Evolutionary conservation across 2,888 invertebrate species (phyloP), one percentile per base, ranked within the genome.

Genomic region (Callyntrura guangdongensis): DNA sequence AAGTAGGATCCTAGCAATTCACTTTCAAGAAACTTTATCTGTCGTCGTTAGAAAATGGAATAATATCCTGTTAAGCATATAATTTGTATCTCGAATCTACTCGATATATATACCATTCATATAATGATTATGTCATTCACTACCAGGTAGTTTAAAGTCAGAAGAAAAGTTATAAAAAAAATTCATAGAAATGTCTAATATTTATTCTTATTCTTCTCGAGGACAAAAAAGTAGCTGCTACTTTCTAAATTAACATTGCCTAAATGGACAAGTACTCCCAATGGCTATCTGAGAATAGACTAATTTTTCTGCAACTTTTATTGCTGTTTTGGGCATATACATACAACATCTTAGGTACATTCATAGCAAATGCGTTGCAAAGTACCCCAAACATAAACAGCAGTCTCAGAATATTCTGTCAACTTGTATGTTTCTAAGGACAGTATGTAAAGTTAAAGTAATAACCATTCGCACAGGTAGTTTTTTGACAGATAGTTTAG

Each of bases 61-160:
- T 22, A 6, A 59, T 22, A 74, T 85, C 36, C 45, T 83, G 83
- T 47, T 86, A 20, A 22, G 25, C 69, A 53, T 20, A 53, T 67
- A 27, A 12, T 20, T 17, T 74, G 12, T 86, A 22, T 25, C n/a
- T n/a, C n/a, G 14, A 11, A 14, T 27, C 36, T 67, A 36, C 36
- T 36, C n/a, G n/a, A n/a, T 45, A 27, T 14, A 72, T 79, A 49
- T 87, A 61, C 45, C 45, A 82, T 79, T 12, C n/a, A 27, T 25
- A 59, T 79, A 81, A 87, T 22, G 81, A 87, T 87, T 87, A 81
- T 87, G 87, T 87, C 87, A 81, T 81, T 67, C 81, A 79, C 79
- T 87, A 79, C 81, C n/a, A n/a, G n/a, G n/a, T n/a, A n/a, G n/a
- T 49, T 59, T 69, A 64, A 64, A 64, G n/a, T 56, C n/a, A 22